Conservation (phyloP, 2,797 vertebrate genomes). For the Notamacropus eugenii region DNA sequence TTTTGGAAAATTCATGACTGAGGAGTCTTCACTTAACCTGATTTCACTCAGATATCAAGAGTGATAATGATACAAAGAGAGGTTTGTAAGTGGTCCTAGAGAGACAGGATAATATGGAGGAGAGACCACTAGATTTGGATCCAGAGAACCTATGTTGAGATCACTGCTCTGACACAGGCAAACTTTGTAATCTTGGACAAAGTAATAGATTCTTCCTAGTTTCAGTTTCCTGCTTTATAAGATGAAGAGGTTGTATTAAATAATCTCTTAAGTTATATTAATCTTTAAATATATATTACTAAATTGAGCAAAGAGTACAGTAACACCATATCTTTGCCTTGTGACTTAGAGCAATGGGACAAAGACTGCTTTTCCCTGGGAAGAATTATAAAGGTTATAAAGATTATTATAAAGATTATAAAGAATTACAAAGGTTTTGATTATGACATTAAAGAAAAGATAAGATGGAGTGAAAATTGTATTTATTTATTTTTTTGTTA, state of each 20-base stretch:
- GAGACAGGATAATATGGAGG: background rate
- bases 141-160: too few relatives aligned
- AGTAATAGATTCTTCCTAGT: background rate
- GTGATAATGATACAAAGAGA: too few relatives aligned
- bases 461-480: background rate
- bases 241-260: background rate
- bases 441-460: background rate
- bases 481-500: background rate
- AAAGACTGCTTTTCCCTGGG: background rate
- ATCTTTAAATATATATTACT: background rate
- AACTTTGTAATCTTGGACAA: background rate
- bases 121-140: background rate
- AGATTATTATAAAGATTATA: background rate
- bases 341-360: background rate
- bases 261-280: background rate
- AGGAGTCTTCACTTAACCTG: too few relatives aligned
- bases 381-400: background rate
- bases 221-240: background rate
- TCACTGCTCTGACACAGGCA: too few relatives aligned
- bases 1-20: too few relatives aligned
- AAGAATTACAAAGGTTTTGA: background rate
- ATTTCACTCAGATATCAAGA: too few relatives aligned
- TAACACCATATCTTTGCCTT: background rate
- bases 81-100: background rate
- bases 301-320: background rate